These are phyloP conservation scores for Zygogramma bicolorata DNA, from an alignment of 2,888 invertebrate genomes.

Conservation along the genomic window DNA sequence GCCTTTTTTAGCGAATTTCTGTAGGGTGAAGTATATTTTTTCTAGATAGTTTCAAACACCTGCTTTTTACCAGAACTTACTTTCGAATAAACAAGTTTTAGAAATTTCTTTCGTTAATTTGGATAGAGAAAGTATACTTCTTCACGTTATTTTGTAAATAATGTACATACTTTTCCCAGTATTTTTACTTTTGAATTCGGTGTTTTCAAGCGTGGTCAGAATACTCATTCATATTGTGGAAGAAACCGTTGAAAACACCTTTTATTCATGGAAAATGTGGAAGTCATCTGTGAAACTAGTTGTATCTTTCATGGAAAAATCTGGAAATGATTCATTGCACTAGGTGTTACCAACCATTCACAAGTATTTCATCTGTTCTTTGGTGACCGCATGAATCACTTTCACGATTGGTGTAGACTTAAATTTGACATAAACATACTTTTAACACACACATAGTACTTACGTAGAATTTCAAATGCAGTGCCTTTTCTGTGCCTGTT, in stretches of 20 bases:
- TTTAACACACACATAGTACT: constrained; percentile 51
- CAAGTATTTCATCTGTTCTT: neutral
- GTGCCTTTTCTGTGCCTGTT: constrained; percentile 63
- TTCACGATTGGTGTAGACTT: neutral
- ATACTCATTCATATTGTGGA: neutral
- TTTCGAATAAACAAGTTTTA: constrained; percentile 10
- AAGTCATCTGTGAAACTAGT: neutral
- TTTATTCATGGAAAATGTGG: neutral
- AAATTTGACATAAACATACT: constrained; percentile 6
- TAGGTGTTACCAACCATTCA: neutral
- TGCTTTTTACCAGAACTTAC: neutral
- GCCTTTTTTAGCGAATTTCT: neutral
- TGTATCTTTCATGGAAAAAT: neutral
- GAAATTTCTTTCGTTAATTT: constrained; percentile 14
- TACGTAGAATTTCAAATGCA: constrained; percentile 55
- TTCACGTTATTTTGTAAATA: constrained; percentile 31
- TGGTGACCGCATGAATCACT: neutral
- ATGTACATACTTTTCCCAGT: constrained; percentile 47
- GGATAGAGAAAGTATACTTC: constrained; percentile 14
- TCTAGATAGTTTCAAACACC: neutral
- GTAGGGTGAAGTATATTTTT: neutral
- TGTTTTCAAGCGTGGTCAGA: constrained; percentile 24
- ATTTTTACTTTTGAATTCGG: constrained; percentile 44
- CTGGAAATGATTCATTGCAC: neutral
- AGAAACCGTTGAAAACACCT: constrained; percentile 30